Evolutionary conservation across 2,113 vertebrate genomes (phyloP).

Genomic region (Petrocephalus zakoni): DNA sequence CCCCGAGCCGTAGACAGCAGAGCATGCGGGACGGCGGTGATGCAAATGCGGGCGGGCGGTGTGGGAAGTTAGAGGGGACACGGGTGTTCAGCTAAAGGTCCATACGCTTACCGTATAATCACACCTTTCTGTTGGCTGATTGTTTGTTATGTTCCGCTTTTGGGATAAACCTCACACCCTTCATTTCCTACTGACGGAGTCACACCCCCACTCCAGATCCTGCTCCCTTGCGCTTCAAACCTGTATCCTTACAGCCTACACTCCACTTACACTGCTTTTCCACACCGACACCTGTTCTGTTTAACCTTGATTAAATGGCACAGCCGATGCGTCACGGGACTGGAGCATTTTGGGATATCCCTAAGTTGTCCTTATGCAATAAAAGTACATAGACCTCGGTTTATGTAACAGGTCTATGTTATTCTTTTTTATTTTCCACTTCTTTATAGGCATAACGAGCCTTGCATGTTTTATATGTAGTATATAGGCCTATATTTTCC

Average conservation of each 20-base stretch:
- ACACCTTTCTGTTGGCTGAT: neutral
- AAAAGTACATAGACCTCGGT: neutral
- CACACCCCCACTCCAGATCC: neutral
- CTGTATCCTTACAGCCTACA: neutral
- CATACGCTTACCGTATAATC: neutral
- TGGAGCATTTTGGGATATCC: neutral
- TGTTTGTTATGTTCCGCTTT: neutral
- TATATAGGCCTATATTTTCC: neutral
- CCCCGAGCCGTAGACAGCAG: neutral
- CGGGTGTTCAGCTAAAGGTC: neutral
- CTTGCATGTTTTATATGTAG: neutral
- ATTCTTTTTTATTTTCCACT: neutral
- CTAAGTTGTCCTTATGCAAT: neutral
- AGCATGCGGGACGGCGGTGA: neutral
- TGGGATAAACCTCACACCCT: neutral
- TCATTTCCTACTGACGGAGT: neutral
- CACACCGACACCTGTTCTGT: neutral
- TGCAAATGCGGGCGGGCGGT: neutral
- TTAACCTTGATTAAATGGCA: neutral
- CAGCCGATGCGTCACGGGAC: neutral
- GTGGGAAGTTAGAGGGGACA: neutral
- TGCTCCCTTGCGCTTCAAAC: neutral
- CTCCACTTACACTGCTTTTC: too few relatives aligned
- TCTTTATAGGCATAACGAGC: neutral
- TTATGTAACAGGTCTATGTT: neutral